Base-by-base conservation (phyloP, 2,888 invertebrate genomes). In the Seladonia tumulorum region DNA sequence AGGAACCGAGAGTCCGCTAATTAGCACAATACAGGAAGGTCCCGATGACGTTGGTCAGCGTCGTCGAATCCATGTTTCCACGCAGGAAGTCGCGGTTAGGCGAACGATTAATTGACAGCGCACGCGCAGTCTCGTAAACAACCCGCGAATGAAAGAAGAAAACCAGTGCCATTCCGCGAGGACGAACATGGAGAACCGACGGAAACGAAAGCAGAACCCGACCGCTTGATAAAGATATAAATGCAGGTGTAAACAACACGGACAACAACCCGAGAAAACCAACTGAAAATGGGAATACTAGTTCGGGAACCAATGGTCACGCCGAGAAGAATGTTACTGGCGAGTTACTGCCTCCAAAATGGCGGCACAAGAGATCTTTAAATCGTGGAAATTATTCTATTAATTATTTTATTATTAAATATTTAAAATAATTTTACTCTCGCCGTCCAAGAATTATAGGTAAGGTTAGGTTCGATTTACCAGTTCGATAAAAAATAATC, bases 101-200 rank as follows among this genome's bases (percentile, higher is more conserved):
- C 42, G 42, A n/a, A 12, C 45, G 45, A 45, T 75, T 63, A 75
- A 42, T 60, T 75, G 60, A 75, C 18, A 25, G 42, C 29, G 42
- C 29, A 10, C 12, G 5, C 12, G 12, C 18, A 2, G 5, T 39
- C n/a, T 18, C 42, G 22, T 68, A 42, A 42, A 42, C n/a, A 42
- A n/a, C 10, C 1, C 22, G 22, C 12, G 70, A 39, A 42, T n/a
- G 42, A 12, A 22, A 12, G 39, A 42, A 22, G 42, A 42, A 70
- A 70, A 70, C 70, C 39, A 22, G 70, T n/a, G n/a, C 42, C 39
- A 70, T 42, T 70, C 22, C 70, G n/a, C 39, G n/a, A 16, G 39
- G n/a, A 74, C 74, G 74, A 57, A 57, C n/a, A 57, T 74, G 39
- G 74, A n/a, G 53, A 53, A 57, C n/a, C 39, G 10, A 57, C 25